phyloP scores from a whole-genome alignment of 2,888 invertebrate species.

The Operophtera brumata region DNA sequence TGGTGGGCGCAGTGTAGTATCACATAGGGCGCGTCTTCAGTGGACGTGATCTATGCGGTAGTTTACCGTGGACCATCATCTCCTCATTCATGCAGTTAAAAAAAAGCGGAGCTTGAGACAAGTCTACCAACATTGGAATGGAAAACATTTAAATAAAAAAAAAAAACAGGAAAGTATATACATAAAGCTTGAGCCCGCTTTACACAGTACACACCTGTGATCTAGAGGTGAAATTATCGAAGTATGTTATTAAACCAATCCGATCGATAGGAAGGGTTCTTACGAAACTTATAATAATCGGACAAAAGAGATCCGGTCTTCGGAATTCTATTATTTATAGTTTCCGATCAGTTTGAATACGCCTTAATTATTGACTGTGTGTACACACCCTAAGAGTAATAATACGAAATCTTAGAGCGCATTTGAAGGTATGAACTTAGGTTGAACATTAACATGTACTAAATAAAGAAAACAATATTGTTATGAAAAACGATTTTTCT shows the following conservation, averaged over 20 bases:
- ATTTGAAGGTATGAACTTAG: constrained; percentile 1
- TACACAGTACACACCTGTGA: constrained; percentile 57
- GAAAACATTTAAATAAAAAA: neutral
- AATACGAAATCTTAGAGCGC: neutral
- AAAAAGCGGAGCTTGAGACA: too few relatives aligned
- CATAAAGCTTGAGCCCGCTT: neutral
- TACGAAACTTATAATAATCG: constrained; percentile 69
- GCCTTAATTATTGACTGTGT: constrained; percentile 78
- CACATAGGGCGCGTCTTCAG: too few relatives aligned
- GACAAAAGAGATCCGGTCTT: constrained; percentile 79
- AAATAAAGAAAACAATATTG: too few relatives aligned
- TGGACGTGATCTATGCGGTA: too few relatives aligned
- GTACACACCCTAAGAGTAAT: constrained; percentile 32
- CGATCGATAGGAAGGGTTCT: constrained; percentile 76
- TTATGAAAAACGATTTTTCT: too few relatives aligned
- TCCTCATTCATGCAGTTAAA: too few relatives aligned
- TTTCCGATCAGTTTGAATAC: constrained; percentile 79
- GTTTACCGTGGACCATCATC: too few relatives aligned
- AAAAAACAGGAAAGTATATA: neutral
- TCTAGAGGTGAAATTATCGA: constrained; percentile 60
- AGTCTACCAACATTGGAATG: neutral
- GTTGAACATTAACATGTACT: neutral
- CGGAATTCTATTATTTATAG: constrained; percentile 77
- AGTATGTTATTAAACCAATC: constrained; percentile 74
- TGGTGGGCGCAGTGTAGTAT: too few relatives aligned